Conservation (phyloP, 2,113 vertebrate genomes). For the Chamaea fasciata region DNA sequence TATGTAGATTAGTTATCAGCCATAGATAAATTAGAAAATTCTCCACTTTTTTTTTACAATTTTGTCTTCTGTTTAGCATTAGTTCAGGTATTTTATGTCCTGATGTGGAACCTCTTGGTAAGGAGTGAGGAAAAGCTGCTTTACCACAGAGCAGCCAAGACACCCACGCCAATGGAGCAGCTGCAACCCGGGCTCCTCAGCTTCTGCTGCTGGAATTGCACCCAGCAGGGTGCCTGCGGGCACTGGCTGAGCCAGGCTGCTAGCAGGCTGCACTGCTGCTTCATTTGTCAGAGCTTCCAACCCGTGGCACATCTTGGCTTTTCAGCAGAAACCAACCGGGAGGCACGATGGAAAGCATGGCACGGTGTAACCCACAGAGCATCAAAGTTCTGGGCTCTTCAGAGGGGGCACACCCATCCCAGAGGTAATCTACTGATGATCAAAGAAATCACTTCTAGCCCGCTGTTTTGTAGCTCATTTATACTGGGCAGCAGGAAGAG, state of each 20-base stretch:
- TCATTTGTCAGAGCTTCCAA: background rate
- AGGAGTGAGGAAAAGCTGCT: background rate
- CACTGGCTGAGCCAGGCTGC: background rate
- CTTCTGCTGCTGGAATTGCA: background rate
- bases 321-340: fast-evolving
- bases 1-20: background rate
- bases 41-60: background rate
- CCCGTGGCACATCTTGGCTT: fast-evolving
- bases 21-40: background rate
- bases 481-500: background rate
- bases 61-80: background rate
- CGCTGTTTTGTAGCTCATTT: background rate
- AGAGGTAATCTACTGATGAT: background rate
- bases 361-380: fast-evolving
- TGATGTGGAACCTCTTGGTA: background rate
- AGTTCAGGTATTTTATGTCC: background rate
- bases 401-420: background rate
- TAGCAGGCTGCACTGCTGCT: background rate
- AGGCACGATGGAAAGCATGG: fast-evolving
- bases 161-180: fast-evolving
- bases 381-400: background rate
- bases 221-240: background rate
- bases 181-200: fast-evolving
- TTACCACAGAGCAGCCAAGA: background rate
- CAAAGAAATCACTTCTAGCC: background rate